These are phyloP conservation scores for Ophraella communa DNA, from an alignment of 2,888 invertebrate species.

Conservation along the genomic window DNA sequence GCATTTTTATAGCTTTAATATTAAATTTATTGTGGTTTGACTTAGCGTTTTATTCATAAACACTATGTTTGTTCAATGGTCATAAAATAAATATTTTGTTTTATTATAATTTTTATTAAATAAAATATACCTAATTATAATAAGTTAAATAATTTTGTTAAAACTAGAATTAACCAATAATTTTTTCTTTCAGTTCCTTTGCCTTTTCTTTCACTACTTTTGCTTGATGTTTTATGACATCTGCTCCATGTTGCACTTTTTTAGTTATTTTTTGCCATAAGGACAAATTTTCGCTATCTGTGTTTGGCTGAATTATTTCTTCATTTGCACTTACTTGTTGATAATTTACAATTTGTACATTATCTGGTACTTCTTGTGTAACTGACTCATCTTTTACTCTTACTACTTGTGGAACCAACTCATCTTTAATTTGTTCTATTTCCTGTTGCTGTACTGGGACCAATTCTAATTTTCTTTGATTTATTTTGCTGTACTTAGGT, in stretches of 20 bases:
- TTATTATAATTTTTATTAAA: not conserved
- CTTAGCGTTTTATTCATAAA: too few species aligned
- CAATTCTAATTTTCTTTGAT: not conserved
- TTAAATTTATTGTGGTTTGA: too few species aligned
- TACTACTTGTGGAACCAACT: not conserved
- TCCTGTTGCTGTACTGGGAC: not conserved
- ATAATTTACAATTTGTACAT: too few species aligned
- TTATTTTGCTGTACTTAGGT: not conserved
- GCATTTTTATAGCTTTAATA: too few species aligned
- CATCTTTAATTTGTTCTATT: not conserved
- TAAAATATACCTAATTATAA: not conserved
- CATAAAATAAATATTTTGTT: not conserved
- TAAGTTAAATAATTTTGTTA: conserved; percentile 14
- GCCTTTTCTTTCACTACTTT: conserved; percentile 15
- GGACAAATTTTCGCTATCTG: conserved; percentile 51
- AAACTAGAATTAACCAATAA: conserved; percentile 20
- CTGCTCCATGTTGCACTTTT: conserved; percentile 63
- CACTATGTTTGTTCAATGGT: not conserved
- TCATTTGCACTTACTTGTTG: too few species aligned
- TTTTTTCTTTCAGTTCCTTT: conserved; percentile 10
- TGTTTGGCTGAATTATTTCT: conserved; percentile 33
- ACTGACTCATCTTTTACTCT: too few species aligned
- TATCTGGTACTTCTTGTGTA: too few species aligned
- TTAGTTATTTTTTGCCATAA: conserved; percentile 66
- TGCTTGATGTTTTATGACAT: conserved; percentile 44